Percentiles rank a stretch among this genome's conserved stretches.
phyloP scores from a whole-genome alignment of 2,888 invertebrate genomes.

The Brachyptera putata region DNA sequence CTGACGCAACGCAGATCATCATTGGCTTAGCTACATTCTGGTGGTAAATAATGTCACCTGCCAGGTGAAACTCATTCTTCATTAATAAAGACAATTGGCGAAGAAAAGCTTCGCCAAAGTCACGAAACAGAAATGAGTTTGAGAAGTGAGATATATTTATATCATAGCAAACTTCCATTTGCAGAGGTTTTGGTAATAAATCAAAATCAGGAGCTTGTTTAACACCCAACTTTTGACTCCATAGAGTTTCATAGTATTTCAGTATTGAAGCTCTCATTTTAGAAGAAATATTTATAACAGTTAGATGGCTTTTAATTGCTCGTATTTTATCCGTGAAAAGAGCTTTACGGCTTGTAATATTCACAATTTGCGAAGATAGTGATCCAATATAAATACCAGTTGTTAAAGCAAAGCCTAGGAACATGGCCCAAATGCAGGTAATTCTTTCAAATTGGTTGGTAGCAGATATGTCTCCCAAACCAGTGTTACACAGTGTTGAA shows the following conservation, averaged over 20 bases:
- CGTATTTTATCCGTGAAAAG: slow-evolving; percentile 47
- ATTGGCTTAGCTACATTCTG: slow-evolving; percentile 51
- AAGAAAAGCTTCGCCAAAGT: slow-evolving; percentile 52
- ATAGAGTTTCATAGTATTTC: slow-evolving; percentile 52
- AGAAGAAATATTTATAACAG: slow-evolving; percentile 21
- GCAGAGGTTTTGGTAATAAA: slow-evolving; percentile 48
- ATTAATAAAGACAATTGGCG: slow-evolving; percentile 51
- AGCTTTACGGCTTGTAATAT: slow-evolving; percentile 49
- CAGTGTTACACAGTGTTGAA: neutral
- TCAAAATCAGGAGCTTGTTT: slow-evolving; percentile 47
- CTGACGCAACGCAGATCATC: slow-evolving; percentile 52
- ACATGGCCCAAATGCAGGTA: slow-evolving; percentile 40
- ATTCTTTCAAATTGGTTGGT: neutral
- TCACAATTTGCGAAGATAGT: slow-evolving; percentile 51
- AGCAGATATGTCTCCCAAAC: slow-evolving; percentile 1
- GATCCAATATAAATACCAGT: slow-evolving; percentile 52
- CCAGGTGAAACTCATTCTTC: slow-evolving; percentile 52
- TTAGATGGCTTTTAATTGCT: slow-evolving; percentile 49
- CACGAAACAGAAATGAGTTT: slow-evolving; percentile 51
- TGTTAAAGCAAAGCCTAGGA: slow-evolving; percentile 49
- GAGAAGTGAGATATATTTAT: slow-evolving; percentile 51
- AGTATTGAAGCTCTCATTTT: slow-evolving; percentile 29
- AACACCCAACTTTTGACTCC: slow-evolving; percentile 53
- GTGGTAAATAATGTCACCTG: slow-evolving; percentile 51
- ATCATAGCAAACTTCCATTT: slow-evolving; percentile 53